A percentile compares a stretch with the other conserved stretches of the same genome.
These are phyloP conservation scores for Synergus umbraculus DNA, from an alignment of 2,888 invertebrate genomes.

Conservation along the genomic window DNA sequence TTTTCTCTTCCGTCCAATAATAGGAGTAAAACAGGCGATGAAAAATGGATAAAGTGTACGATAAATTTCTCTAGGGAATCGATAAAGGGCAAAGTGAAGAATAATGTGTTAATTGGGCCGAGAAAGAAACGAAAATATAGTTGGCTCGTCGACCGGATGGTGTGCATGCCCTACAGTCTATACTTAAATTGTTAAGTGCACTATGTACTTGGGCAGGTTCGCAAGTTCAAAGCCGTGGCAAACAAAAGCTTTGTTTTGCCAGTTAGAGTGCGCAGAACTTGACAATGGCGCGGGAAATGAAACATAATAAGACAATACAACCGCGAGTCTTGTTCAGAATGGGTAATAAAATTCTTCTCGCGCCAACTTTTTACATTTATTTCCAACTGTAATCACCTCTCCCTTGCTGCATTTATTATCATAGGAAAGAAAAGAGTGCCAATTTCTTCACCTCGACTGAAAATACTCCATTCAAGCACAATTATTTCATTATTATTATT, in stretches of 20 bases:
- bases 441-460: not conserved
- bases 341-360: conserved; percentile 23
- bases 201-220: conserved; percentile 24
- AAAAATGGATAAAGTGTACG: not conserved
- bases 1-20: not conserved
- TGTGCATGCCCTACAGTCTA: conserved; percentile 5
- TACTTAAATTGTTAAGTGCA: conserved; percentile 38
- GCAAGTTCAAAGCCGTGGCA: conserved; percentile 39
- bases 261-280: conserved; percentile 17
- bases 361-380: not conserved
- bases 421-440: not conserved
- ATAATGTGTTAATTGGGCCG: conserved; percentile 31
- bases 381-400: not conserved
- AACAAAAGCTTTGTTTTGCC: conserved; percentile 20
- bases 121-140: conserved; percentile 30
- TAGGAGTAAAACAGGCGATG: not conserved
- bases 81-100: not conserved
- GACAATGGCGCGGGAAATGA: conserved; percentile 13
- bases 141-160: conserved; percentile 21
- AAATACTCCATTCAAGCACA: not conserved
- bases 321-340: not conserved
- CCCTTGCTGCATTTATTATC: not conserved
- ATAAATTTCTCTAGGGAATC: not conserved
- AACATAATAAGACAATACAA: conserved; percentile 20
- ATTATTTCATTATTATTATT: not conserved